Evolutionary conservation across 2,113 vertebrate genomes (phyloP), one percentile per base, ranked within the genome.

Genomic region (Thymallus thymallus): DNA sequence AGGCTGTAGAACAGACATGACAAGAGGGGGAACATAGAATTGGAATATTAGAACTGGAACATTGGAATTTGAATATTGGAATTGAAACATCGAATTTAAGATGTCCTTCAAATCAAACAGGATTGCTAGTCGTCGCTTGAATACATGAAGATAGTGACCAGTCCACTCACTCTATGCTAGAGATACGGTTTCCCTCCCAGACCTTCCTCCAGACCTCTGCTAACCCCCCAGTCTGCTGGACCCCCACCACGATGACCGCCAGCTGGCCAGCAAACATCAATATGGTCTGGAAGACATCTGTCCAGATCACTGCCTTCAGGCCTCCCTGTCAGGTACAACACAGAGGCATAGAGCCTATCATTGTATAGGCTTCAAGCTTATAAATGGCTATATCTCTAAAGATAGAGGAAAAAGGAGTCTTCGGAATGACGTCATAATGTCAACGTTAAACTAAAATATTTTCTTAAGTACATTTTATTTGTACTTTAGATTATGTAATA

Each of bases 241-340:
- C 87, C 0, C 96, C 96, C 63, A 98, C 95, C 45, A 94, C 90
- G 68, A 98, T 95, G 82, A 98, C 95, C 0, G 94, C 93, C 80
- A 93, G 85, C 93, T 98, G 96, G 76, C 83, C 93, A 3, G 88
- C 87, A 65, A 96, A 95, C 95, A 96, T 96, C 84, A 96, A 93
- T 22, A 93, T 6, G 0, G 95, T 95, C 91, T 96, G 95, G 75
- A 96, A 94, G 64, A 96, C 95, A 55, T 96, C 95, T 0, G 95
- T 95, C 95, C 95, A 96, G 85, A 96, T 95, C 71, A 96, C 95
- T 0, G 95, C 95, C 84, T 96, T 96, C 80, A 96, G 86, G 1
- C 95, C 95, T 1, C 95, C 95, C 95, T 96, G 85, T 13, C 46
- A 75, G 29, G 75, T 5, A 26, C 18, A 68, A 24, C 24, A 46